Evolutionary conservation across 2,113 vertebrate species (phyloP), one percentile per base, ranked within the genome.

Genomic region (Kobus ellipsiprymnus): DNA sequence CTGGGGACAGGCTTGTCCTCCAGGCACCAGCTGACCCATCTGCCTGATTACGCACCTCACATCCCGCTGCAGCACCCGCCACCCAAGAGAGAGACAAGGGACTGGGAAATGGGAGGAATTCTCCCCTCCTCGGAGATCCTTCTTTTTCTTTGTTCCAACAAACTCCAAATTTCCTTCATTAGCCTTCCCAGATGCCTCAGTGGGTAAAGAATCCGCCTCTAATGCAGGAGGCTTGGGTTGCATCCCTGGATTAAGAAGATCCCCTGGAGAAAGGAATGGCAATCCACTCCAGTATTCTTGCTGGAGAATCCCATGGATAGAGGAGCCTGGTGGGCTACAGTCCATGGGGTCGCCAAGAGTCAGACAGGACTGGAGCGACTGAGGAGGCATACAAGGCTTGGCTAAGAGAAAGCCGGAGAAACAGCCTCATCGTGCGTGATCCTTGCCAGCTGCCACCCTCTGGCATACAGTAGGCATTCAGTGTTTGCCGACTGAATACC

Each of bases 391-490:
- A 27, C 40, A 14, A 30, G 29, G 52, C 44, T 29, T 74, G 89
- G 85, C 59, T 2, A 1, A 23, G 48, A 50, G 17, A n/a, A 62
- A 48, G 0, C 48, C 59, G 8, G 44, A 15, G 93, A 74, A 21
- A 11, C 29, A 0, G 30, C n/a, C 50, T 57, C 78, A 33, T 7
- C 21, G 2, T 1, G 1, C 0, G 7, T 1, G 0, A 6, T 44
- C 54, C 30, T 15, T 6, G 33, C 48, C 30, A 30, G 25, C 25
- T 0, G 0, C 17, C 25, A 6, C 46, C 44, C 21, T 6, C 55
- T 15, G 12, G 82, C 48, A 81, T 6, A 19, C 27, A 57, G 85
- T 1, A 40, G 82, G 81, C 6, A n/a, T 27, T 77, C 44, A 29
- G 0, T 29, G 10, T 52, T 55, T 77, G 96, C 94, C n/a, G 67